phyloP scores from a whole-genome alignment of 2,113 vertebrate genomes.

The Syrrhaptes paradoxus region DNA sequence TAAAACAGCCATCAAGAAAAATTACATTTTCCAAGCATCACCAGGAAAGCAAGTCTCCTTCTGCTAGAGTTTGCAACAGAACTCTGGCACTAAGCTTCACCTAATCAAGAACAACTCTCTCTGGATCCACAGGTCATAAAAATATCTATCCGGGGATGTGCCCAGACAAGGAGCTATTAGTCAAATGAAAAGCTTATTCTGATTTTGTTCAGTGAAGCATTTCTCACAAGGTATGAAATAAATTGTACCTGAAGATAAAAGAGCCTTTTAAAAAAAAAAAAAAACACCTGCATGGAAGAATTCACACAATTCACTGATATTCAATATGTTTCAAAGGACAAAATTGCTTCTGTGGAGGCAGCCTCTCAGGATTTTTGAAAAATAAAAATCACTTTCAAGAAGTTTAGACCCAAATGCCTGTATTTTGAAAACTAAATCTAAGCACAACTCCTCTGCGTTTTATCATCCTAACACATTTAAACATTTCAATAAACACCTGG shows the following conservation, averaged over 20 bases:
- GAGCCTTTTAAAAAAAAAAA: too few relatives aligned
- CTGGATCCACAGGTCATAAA: constrained; percentile 42
- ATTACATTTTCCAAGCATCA: neutral
- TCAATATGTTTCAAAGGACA: neutral
- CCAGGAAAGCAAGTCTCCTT: neutral
- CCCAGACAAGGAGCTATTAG: constrained; percentile 20
- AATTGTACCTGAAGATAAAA: constrained; percentile 1
- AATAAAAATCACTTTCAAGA: neutral
- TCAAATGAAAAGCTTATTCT: constrained; percentile 35
- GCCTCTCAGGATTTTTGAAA: neutral
- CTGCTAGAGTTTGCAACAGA: neutral
- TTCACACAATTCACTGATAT: neutral
- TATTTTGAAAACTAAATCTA: neutral
- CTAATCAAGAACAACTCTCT: constrained; percentile 47
- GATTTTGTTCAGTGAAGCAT: constrained; percentile 25
- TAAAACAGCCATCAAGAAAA: neutral
- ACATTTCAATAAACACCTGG: neutral
- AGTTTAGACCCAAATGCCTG: neutral
- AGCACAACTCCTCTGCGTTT: neutral
- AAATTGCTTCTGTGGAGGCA: neutral
- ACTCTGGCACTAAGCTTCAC: neutral
- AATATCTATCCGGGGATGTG: constrained; percentile 26
- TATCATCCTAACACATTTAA: neutral
- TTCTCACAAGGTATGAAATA: neutral
- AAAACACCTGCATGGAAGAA: neutral